Evolutionary conservation across 2,888 invertebrate genomes (phyloP).

Genomic region (Drosophila aldrichi): DNA sequence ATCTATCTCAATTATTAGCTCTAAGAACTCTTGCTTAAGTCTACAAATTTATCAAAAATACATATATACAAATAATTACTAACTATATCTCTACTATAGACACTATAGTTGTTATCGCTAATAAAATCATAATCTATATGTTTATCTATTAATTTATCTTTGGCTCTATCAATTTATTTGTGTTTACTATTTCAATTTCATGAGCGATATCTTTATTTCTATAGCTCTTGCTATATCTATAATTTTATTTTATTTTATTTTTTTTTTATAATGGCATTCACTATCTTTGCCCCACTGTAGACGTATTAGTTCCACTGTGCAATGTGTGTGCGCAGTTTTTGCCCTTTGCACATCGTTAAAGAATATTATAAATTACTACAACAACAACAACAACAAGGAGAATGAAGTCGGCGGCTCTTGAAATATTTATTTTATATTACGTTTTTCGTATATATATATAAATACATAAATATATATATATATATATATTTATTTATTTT

Average conservation of each 20-base stretch:
- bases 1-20: too few species aligned
- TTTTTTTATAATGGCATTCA: not conserved
- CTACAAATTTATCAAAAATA: not conserved
- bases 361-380: constrained; percentile 84
- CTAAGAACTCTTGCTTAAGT: too few species aligned
- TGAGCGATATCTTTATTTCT: not conserved
- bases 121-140: not conserved
- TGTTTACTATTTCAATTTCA: not conserved
- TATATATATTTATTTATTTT: constrained; percentile 24
- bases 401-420: constrained; percentile 58
- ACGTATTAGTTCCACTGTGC: constrained; percentile 43
- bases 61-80: not conserved
- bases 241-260: not conserved
- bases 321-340: constrained; percentile 63
- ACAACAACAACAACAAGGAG: constrained; percentile 66
- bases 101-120: not conserved
- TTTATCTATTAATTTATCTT: not conserved
- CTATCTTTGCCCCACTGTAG: constrained; percentile 1
- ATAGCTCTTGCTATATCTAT: not conserved
- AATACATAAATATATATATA: constrained; percentile 16
- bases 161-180: not conserved
- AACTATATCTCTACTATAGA: not conserved
- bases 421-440: constrained; percentile 81
- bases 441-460: constrained; percentile 44
- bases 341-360: constrained; percentile 82